Base-by-base conservation (phyloP, 2,797 vertebrate species). In the Mus spretus region DNA sequence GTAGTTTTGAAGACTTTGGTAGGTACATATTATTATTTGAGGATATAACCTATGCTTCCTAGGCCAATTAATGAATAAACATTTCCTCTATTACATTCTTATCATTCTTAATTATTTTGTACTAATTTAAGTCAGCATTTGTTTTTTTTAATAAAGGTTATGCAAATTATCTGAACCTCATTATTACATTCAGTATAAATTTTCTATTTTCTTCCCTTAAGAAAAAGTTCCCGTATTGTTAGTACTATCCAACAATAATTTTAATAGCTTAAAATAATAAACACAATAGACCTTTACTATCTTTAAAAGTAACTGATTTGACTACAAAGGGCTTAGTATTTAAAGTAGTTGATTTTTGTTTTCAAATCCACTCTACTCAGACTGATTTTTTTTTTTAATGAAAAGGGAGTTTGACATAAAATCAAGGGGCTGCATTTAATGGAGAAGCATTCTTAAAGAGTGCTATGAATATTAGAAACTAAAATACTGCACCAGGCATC, bases 31-130 rank as follows among this genome's bases (percentile, higher is more conserved):
- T 74, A 92, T 26, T 91, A 85, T 31, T 63, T 53, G 22, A 24
- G 74, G 20, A 85, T 75, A 84, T 78, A 57, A 77, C 15, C 86
- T 84, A n/a, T 83, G 82, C 78, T 91, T 95, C 37, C n/a, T 10
- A 88, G 50, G 57, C 12, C 28, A 86, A 47, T 89, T 78, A 91
- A 91, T 53, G 72, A 85, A 91, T 53, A 94, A 75, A 65, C 13
- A 55, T 63, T 83, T 84, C 53, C 57, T 95, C 78, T 84, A 93
- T 81, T 89, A 95, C 59, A 92, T 9, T 50, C 74, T 53, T 86
- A 81, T 63, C 70, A 75, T 93, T 92, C 75, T 79, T 77, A 96
- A 74, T 92, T 34, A 67, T 55, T 88, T 50, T 96, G 84, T 90
- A 92, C 26, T 93, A 85, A 94, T 72, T 93, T 94, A 90, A 34